A percentile compares a stretch with the other conserved stretches of the same genome.
Conservation (phyloP, 2,888 invertebrate genomes). For the Helobdella robusta region DNA sequence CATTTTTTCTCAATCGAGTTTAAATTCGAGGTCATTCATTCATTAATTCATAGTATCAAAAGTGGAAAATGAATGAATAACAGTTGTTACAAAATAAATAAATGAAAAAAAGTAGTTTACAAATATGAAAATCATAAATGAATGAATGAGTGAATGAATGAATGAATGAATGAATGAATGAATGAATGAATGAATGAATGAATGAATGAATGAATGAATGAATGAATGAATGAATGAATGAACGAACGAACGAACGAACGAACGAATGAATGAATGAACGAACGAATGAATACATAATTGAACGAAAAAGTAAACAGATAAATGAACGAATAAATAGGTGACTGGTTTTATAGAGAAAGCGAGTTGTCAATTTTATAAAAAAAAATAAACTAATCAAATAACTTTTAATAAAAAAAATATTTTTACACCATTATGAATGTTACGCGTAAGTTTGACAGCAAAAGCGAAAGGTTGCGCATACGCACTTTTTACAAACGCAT, state of each 20-base stretch:
- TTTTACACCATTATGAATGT: not conserved
- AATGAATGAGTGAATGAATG: not conserved
- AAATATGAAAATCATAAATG: not conserved
- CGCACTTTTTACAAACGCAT: no score
- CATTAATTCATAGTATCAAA: no score
- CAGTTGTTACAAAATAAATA: no score
- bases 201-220: conserved; percentile 2
- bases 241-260: not conserved
- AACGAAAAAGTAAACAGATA: conserved; percentile 19
- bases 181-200: conserved; percentile 21
- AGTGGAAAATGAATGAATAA: no score
- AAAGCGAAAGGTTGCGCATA: not conserved
- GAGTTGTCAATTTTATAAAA: not conserved
- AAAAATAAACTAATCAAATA: not conserved
- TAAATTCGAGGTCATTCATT: no score
- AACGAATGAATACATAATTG: conserved; percentile 15
- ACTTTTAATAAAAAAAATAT: not conserved
- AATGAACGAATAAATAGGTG: conserved; percentile 15
- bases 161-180: not conserved
- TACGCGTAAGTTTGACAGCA: no score
- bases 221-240: not conserved
- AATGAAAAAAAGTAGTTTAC: no score
- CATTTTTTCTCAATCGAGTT: no score
- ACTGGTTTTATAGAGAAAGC: not conserved
- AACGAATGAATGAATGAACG: not conserved